Base-by-base conservation (phyloP, 1,140 invertebrate genomes). In the Dufourea novaeangliae region DNA sequence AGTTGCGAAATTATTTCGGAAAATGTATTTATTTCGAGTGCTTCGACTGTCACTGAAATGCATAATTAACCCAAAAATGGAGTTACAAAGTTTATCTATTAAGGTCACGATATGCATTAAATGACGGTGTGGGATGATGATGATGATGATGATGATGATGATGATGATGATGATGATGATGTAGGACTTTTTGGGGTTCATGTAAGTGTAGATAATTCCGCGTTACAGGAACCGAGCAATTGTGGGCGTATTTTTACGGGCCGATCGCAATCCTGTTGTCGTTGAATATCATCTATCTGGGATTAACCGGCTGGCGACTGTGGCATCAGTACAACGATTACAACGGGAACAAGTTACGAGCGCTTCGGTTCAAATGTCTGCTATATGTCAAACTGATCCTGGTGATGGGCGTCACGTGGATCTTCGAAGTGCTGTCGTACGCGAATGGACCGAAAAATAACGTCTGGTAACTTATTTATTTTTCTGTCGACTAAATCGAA, bases 391-490 rank as follows among this genome's bases (percentile, higher is more conserved):
- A 95, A 87, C 89, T 97, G 27, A 95, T 95, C 79, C 84, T 96
- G 1, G 93, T 96, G 0, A 96, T 95, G 95, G 96, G 96, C 6
- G 91, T 96, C 20, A 95, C 94, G 0, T 96, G 96, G 95, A 93
- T 95, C 34, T 95, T 96, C 68, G 96, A 96, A 86, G 84, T 94
- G 4, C 37, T 95, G 20, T 94, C 94, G 0, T 94, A 90, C 67
- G 82, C 86, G 0, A 66, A 75, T 17, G 76, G 39, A 0, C 37
- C 62, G 0, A 79, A 46, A 6, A 75, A 80, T 17, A 41, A 80
- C 1, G 79, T 85, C 34, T 90, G 90, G 90, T 85, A 75, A n/a
- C 22, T 52, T 54, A 39, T 27, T 22, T 34, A 11, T 46, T 11
- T 22, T 37, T 61, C 14, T 11, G 44, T 2, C 27, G 1, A 56